Conservation (phyloP, 1,140 invertebrate genomes). For the Thereuonema tuberculata region DNA sequence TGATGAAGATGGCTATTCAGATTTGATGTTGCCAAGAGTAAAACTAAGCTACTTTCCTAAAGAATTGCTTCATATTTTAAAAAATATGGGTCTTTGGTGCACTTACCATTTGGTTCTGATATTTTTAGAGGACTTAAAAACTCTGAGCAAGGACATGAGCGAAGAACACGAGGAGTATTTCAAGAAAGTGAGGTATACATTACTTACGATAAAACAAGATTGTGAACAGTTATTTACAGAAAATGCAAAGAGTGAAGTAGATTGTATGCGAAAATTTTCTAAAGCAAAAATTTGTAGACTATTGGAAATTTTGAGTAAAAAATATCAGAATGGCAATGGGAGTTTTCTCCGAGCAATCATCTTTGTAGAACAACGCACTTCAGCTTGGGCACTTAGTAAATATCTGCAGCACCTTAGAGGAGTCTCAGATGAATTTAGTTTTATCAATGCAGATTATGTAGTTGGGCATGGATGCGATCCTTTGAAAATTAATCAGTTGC, state of each 20-base stretch:
- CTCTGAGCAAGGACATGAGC: not conserved
- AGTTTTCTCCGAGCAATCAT: too few species aligned
- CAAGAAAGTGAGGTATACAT: not conserved
- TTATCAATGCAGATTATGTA: conserved; percentile 52
- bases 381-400: conserved; percentile 58
- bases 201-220: too few species aligned
- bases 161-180: not conserved
- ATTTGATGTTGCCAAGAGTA: not conserved
- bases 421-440: conserved; percentile 32
- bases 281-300: too few species aligned
- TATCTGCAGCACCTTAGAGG: conserved; percentile 40
- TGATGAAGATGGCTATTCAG: not conserved
- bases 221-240: too few species aligned
- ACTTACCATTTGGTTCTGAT: conserved; percentile 23
- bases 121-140: not conserved
- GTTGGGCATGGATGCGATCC: conserved; percentile 37
- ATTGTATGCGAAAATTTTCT: too few species aligned
- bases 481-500: not conserved
- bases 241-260: too few species aligned
- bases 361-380: conserved; percentile 63
- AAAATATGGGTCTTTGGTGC: conserved; percentile 32
- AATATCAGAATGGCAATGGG: too few species aligned
- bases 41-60: not conserved
- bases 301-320: too few species aligned
- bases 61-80: conserved; percentile 22